Percentiles rank a stretch among this genome's conserved stretches.
phyloP scores from a whole-genome alignment of 2,797 vertebrate genomes.

The Borostomias antarcticus region DNA sequence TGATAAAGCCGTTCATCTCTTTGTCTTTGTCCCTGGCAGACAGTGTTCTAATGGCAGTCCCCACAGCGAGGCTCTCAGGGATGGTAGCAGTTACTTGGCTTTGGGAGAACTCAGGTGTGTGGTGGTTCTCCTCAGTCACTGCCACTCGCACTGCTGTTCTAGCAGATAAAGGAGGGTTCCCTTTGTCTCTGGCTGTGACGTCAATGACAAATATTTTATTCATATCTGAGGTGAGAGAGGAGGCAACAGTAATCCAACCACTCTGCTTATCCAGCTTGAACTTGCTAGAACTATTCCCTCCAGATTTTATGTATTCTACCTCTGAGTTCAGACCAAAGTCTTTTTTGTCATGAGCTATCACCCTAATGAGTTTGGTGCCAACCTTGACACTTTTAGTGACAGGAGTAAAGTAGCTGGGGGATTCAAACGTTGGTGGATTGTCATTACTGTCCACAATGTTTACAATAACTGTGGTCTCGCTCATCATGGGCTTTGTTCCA shows the following conservation, averaged over 20 bases:
- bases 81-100: conserved; percentile 86
- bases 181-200: conserved; percentile 88
- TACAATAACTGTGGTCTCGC: conserved; percentile 94
- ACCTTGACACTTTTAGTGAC: conserved; percentile 93
- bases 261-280: conserved; percentile 87
- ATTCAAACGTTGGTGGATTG: conserved; percentile 87
- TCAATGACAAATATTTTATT: conserved; percentile 85
- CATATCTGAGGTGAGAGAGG: conserved; percentile 84
- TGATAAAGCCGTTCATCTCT: conserved; percentile 91
- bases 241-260: conserved; percentile 91
- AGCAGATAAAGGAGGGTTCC: conserved; percentile 88
- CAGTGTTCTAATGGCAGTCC: conserved; percentile 84
- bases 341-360: conserved; percentile 87
- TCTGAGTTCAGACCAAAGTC: conserved; percentile 96
- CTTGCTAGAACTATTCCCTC: conserved; percentile 82
- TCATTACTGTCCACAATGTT: conserved; percentile 96
- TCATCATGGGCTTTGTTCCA: conserved; percentile 87
- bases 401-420: conserved; percentile 86
- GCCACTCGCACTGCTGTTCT: conserved; percentile 81
- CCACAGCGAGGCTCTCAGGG: conserved; percentile 89
- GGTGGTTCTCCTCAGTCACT: conserved; percentile 96
- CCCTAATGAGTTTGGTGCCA: conserved; percentile 87
- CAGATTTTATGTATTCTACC: conserved; percentile 86
- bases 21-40: conserved; percentile 94
- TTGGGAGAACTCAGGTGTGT: conserved; percentile 97